Percentiles rank a stretch among this genome's conserved stretches.
phyloP scores from a whole-genome alignment of 1,140 invertebrate species.

The Microplitis demolitor region DNA sequence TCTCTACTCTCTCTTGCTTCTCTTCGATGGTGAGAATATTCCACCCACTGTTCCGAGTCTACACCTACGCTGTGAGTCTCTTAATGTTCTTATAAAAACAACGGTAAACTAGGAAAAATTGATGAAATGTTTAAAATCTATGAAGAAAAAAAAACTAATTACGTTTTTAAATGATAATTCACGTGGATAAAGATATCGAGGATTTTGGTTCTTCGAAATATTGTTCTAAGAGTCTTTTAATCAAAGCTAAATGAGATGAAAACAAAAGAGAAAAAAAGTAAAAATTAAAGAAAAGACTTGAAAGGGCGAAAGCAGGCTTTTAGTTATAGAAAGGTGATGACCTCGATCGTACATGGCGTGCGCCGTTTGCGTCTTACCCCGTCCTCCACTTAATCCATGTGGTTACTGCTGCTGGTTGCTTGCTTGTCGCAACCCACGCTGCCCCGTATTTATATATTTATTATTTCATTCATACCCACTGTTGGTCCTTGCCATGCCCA shows the following conservation, averaged over 20 bases:
- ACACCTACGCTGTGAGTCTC: conserved; percentile 14
- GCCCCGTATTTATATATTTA: conserved; percentile 59
- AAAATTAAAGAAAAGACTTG: conserved; percentile 1
- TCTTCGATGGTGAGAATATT: conserved; percentile 27
- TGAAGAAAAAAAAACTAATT: background rate
- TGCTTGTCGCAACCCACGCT: conserved; percentile 53
- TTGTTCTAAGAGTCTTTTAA: background rate
- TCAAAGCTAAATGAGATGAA: background rate
- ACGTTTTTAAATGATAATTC: background rate
- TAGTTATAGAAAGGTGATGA: conserved; percentile 56
- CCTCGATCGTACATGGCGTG: conserved; percentile 53
- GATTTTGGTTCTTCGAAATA: background rate
- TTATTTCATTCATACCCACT: conserved; percentile 57
- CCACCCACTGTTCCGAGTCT: conserved; percentile 22
- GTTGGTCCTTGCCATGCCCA: conserved; percentile 50
- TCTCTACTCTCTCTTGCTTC: conserved; percentile 13
- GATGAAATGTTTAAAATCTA: background rate
- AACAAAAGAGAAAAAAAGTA: background rate
- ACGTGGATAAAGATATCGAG: too few species aligned
- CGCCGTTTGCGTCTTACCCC: conserved; percentile 40
- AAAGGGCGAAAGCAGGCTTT: conserved; percentile 39
- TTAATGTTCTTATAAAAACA: conserved; percentile 10
- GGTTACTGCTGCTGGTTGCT: conserved; percentile 40
- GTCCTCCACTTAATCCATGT: conserved; percentile 5
- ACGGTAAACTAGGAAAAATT: conserved; percentile 3